Evolutionary conservation across 2,888 invertebrate species (phyloP).

Genomic region (Taphrorychus bicolor): DNA sequence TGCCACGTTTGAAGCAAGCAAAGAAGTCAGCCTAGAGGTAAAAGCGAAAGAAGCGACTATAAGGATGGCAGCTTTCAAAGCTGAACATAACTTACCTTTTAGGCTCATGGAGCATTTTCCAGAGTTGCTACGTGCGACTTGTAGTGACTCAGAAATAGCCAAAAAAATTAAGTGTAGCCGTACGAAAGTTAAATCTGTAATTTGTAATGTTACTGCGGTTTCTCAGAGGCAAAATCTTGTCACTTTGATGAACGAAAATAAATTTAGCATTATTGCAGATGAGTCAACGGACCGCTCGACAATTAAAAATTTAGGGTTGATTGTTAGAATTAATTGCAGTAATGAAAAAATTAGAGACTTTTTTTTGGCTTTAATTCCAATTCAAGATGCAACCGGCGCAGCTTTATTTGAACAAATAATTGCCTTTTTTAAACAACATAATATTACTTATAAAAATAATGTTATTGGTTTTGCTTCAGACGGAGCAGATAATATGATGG

Average conservation of each 20-base stretch:
- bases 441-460: conserved; percentile 21
- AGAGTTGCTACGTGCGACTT: conserved; percentile 26
- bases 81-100: conserved; percentile 36
- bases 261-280: conserved; percentile 27
- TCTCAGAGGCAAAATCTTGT: not conserved
- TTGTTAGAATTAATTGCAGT: conserved; percentile 6
- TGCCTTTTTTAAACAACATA: conserved; percentile 11
- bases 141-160: conserved; percentile 42
- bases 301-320: conserved; percentile 12
- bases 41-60: conserved; percentile 27
- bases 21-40: too few relatives aligned
- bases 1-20: too few relatives aligned
- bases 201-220: conserved; percentile 2
- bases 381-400: conserved; percentile 18
- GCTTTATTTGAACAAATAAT: conserved; percentile 11
- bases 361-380: conserved; percentile 22
- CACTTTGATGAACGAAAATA: conserved; percentile 14
- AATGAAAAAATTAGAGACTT: conserved; percentile 11
- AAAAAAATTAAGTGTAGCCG: conserved; percentile 38
- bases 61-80: conserved; percentile 26
- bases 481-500: conserved; percentile 23
- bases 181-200: conserved; percentile 36
- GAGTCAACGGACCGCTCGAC: conserved; percentile 29
- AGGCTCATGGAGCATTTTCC: conserved; percentile 35
- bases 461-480: conserved; percentile 29